These are phyloP conservation scores for Rhegmatorhina hoffmannsi DNA, from an alignment of 2,113 vertebrate genomes.

Conservation along the genomic window DNA sequence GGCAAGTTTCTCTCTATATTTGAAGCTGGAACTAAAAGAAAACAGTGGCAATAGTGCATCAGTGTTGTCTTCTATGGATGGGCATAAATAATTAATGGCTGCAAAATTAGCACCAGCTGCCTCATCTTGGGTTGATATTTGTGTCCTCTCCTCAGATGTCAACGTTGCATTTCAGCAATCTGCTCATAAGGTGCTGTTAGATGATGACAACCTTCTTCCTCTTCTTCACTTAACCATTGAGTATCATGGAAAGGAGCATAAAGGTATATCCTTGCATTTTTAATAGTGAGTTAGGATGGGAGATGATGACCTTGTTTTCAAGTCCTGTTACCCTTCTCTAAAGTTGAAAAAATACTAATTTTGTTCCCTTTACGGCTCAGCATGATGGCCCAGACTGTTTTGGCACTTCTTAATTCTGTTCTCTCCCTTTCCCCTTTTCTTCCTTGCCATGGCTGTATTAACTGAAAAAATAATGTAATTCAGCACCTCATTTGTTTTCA, in stretches of 20 bases:
- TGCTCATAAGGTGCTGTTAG: conserved; percentile 93
- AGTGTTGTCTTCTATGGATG: not conserved
- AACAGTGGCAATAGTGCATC: not conserved
- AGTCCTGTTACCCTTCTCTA: not conserved
- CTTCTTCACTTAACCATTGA: conserved; percentile 93
- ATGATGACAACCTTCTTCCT: conserved; percentile 96
- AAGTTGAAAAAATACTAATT: not conserved
- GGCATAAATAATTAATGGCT: not conserved
- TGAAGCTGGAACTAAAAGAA: not conserved
- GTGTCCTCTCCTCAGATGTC: conserved; percentile 80
- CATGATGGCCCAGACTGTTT: not conserved
- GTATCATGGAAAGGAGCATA: conserved; percentile 92
- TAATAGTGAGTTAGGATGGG: not conserved
- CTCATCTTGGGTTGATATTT: not conserved
- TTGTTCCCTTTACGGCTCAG: not conserved
- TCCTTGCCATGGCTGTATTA: not conserved
- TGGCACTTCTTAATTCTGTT: not conserved
- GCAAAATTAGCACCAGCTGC: not conserved
- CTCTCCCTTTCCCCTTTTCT: not conserved
- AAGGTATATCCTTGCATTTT: conserved; percentile 79
- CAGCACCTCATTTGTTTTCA: conserved; percentile 44
- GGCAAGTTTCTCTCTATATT: not conserved
- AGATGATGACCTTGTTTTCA: not conserved
- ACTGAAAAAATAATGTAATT: not conserved
- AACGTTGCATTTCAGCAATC: conserved; percentile 98